A percentile compares a stretch with the other conserved stretches of the same genome.
phyloP scores from a whole-genome alignment of 2,797 vertebrate genomes.

The Microchirus variegatus region DNA sequence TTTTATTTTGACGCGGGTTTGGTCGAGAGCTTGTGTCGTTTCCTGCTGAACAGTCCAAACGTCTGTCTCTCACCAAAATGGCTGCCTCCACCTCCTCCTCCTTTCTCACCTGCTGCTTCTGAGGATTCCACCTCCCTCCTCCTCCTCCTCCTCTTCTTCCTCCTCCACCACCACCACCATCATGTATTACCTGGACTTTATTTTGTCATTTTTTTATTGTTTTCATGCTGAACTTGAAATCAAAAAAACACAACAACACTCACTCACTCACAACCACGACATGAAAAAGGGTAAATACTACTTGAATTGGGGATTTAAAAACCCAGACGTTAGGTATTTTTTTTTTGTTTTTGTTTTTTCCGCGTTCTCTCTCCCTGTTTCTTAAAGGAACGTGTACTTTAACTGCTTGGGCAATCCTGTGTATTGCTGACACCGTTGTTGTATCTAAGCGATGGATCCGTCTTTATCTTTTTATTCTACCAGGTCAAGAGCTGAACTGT shows the following conservation, averaged over 20 bases:
- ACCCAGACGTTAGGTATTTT: conserved; percentile 77
- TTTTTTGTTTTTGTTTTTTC: conserved; percentile 47
- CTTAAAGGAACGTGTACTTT: conserved; percentile 94
- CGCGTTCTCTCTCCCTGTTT: conserved; percentile 87
- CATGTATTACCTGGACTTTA: conserved; percentile 83
- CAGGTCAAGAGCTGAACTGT: conserved; percentile 81
- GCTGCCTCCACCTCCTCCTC: conserved; percentile 54
- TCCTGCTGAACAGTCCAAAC: conserved; percentile 44
- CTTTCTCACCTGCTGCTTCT: conserved; percentile 70
- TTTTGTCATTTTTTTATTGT: conserved; percentile 78
- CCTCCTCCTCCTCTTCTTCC: conserved; percentile 14
- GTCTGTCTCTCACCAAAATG: conserved; percentile 58
- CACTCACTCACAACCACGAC: conserved; percentile 36
- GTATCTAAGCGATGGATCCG: conserved; percentile 68
- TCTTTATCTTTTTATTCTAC: conserved; percentile 79
- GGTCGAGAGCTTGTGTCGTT: background rate
- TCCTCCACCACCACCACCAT: conserved; percentile 36
- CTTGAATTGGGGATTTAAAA: conserved; percentile 88
- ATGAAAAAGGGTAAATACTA: conserved; percentile 83
- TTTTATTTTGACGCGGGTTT: background rate
- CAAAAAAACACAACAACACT: conserved; percentile 67
- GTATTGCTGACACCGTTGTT: conserved; percentile 85
- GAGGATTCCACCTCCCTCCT: conserved; percentile 74
- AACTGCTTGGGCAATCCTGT: conserved; percentile 91
- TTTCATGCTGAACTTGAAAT: conserved; percentile 86